phyloP scores from a whole-genome alignment of 2,797 vertebrate genomes.

The Crossoptilon crossoptilon region DNA sequence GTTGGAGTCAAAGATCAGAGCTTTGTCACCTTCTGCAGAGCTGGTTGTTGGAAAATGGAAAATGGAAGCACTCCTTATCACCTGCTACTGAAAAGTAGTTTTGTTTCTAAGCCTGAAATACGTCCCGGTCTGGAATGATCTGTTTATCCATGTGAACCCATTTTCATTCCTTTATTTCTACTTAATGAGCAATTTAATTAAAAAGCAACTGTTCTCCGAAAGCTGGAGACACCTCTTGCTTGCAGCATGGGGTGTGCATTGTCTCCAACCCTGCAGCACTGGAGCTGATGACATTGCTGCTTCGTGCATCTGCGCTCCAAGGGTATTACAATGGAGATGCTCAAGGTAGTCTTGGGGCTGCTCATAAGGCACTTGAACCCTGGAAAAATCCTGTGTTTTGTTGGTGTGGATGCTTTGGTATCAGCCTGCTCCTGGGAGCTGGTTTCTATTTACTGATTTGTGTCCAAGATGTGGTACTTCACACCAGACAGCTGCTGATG shows the following conservation, averaged over 20 bases:
- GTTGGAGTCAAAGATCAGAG: not conserved
- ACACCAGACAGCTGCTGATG: not conserved
- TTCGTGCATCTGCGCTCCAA: rapidly evolving
- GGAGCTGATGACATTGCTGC: not conserved
- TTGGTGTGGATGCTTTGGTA: not conserved
- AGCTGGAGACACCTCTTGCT: not conserved
- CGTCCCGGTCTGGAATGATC: not conserved
- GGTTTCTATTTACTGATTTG: not conserved
- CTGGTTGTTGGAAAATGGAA: not conserved
- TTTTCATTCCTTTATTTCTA: not conserved
- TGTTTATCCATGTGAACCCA: not conserved
- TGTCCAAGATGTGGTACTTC: not conserved
- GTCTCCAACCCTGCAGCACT: not conserved
- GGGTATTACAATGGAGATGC: not conserved
- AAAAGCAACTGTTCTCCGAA: rapidly evolving
- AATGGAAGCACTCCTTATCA: rapidly evolving
- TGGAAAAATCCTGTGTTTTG: rapidly evolving
- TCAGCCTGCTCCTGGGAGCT: not conserved
- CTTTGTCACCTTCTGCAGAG: not conserved
- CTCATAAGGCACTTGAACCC: not conserved
- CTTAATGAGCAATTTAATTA: not conserved
- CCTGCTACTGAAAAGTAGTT: not conserved
- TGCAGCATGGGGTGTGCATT: rapidly evolving
- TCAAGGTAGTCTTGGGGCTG: not conserved
- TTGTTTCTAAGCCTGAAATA: not conserved